phyloP scores from a whole-genome alignment of 2,888 invertebrate genomes.

The Agrenia bidenticulata region DNA sequence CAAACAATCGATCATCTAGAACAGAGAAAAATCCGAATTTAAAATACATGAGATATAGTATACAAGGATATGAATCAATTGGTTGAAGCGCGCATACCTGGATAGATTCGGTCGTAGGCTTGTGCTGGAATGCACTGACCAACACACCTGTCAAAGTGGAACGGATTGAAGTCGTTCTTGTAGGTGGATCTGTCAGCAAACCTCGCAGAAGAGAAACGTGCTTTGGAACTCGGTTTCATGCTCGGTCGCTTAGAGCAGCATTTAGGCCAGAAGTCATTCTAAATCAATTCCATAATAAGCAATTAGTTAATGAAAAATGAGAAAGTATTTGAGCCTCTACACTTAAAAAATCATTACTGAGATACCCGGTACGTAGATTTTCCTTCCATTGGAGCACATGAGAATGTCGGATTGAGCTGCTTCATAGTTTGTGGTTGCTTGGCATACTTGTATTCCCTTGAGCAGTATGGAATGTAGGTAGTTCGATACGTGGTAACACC shows the following conservation, averaged over 20 bases:
- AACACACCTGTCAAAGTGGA: constrained; percentile 38
- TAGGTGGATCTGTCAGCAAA: constrained; percentile 43
- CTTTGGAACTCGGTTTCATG: constrained; percentile 31
- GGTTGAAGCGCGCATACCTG: not conserved
- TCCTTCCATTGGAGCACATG: constrained; percentile 42
- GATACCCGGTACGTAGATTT: constrained; percentile 32
- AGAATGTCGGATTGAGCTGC: constrained; percentile 23
- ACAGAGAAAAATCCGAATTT: too few relatives aligned
- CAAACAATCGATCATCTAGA: too few relatives aligned
- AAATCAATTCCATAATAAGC: not conserved
- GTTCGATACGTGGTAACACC: constrained; percentile 37
- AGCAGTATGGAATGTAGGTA: constrained; percentile 43
- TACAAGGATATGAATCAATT: too few relatives aligned
- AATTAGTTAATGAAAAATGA: not conserved
- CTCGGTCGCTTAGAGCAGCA: constrained; percentile 27
- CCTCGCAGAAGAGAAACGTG: constrained; percentile 39
- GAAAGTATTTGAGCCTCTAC: too few relatives aligned
- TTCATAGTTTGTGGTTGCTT: constrained; percentile 26
- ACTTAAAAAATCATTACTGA: not conserved
- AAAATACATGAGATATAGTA: too few relatives aligned
- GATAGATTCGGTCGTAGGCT: constrained; percentile 33
- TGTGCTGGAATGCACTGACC: constrained; percentile 33
- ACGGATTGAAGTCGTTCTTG: constrained; percentile 43
- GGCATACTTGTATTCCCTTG: constrained; percentile 43
- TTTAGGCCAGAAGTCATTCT: constrained; percentile 38